phyloP scores from a whole-genome alignment of 2,797 vertebrate species.

The Chloroceryle amazona region DNA sequence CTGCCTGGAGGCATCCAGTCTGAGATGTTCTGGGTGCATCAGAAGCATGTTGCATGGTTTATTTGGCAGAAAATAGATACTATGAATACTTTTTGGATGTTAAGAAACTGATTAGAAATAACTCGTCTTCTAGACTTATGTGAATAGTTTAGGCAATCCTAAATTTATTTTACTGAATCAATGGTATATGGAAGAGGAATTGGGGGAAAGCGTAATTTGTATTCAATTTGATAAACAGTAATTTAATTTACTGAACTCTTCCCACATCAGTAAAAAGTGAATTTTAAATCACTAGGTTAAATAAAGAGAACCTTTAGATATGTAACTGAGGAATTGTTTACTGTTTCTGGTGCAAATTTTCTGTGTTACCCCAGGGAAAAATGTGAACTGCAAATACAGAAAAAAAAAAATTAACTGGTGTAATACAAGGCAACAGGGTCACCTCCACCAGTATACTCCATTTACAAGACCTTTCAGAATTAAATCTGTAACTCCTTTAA shows the following conservation, averaged over 20 bases:
- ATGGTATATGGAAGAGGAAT: background rate
- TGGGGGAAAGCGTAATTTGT: background rate
- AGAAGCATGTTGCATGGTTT: background rate
- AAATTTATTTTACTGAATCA: background rate
- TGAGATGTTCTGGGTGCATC: background rate
- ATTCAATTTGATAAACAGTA: background rate
- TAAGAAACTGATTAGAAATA: background rate
- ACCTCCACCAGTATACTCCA: background rate
- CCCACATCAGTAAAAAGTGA: background rate
- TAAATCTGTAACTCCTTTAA: background rate
- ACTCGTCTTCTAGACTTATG: background rate
- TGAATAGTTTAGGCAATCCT: background rate
- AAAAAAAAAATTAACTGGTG: background rate
- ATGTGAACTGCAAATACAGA: background rate
- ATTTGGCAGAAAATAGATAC: background rate
- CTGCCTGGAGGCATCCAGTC: background rate
- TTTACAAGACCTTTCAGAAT: background rate
- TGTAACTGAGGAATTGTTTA: fast-evolving
- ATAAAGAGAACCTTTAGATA: background rate
- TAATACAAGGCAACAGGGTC: background rate
- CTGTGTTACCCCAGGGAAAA: background rate
- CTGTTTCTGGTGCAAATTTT: background rate
- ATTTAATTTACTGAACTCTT: background rate
- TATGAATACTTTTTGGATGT: background rate
- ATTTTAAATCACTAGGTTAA: background rate